These are phyloP conservation scores for Limonius californicus DNA, from an alignment of 1,140 invertebrate species.

Conservation along the genomic window DNA sequence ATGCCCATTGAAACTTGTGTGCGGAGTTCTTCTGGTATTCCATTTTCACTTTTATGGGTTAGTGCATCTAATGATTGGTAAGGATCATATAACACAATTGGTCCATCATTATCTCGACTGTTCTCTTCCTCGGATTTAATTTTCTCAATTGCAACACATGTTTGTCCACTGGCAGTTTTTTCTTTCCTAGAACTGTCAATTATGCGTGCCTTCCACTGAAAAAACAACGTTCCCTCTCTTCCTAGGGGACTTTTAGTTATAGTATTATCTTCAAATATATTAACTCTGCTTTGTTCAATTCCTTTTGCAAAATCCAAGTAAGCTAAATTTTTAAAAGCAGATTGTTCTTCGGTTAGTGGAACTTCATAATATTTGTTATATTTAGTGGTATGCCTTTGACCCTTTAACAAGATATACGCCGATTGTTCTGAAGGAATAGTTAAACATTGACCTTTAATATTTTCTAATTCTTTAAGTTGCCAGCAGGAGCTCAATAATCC, in stretches of 20 bases:
- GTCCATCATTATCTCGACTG: slow-evolving; percentile 19
- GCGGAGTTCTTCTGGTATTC: slow-evolving; percentile 18
- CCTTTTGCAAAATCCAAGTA: slow-evolving; percentile 40
- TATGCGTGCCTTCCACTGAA: slow-evolving; percentile 53
- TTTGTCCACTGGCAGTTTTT: slow-evolving; percentile 50
- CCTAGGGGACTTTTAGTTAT: slow-evolving; percentile 22
- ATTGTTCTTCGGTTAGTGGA: slow-evolving; percentile 31
- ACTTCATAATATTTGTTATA: slow-evolving; percentile 45
- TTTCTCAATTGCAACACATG: slow-evolving; percentile 41
- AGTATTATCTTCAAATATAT: slow-evolving; percentile 34
- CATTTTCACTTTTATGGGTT: slow-evolving; percentile 15
- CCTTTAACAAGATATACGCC: slow-evolving; percentile 52
- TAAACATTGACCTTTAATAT: not conserved
- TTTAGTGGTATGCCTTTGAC: slow-evolving; percentile 37
- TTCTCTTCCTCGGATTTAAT: slow-evolving; percentile 16
- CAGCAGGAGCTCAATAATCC: slow-evolving; percentile 55
- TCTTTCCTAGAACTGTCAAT: slow-evolving; percentile 44
- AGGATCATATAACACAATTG: slow-evolving; percentile 10
- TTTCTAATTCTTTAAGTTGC: slow-evolving; percentile 48
- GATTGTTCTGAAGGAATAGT: slow-evolving; percentile 51
- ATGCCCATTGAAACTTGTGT: slow-evolving; percentile 51
- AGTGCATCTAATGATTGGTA: not conserved
- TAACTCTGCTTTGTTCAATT: slow-evolving; percentile 35
- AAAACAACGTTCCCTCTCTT: slow-evolving; percentile 47
- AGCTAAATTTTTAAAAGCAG: slow-evolving; percentile 29